phyloP scores from a whole-genome alignment of 2,797 vertebrate species.

The Gephyroberyx darwinii region DNA sequence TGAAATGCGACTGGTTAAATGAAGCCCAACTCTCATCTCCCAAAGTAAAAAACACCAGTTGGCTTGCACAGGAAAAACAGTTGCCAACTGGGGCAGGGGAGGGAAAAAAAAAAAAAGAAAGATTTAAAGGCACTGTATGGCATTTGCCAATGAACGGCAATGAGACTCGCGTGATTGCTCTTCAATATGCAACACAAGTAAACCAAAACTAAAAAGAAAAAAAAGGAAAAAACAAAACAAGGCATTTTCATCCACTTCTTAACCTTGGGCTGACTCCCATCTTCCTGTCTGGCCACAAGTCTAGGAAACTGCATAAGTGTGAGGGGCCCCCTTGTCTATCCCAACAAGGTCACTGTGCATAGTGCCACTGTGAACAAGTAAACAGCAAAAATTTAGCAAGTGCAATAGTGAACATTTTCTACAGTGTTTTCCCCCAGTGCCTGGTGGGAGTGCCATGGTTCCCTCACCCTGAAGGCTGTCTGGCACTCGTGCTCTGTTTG shows the following conservation, averaged over 20 bases:
- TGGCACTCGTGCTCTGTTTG: conserved; percentile 80
- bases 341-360: conserved; percentile 92
- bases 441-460: conserved; percentile 80
- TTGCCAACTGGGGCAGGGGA: conserved; percentile 85
- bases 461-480: conserved; percentile 68
- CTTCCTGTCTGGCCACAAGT: conserved; percentile 86
- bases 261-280: conserved; percentile 85
- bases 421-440: conserved; percentile 83
- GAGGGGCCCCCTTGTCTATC: conserved; percentile 72
- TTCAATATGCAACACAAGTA: conserved; percentile 93
- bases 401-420: conserved; percentile 98
- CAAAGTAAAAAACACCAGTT: conserved; percentile 97
- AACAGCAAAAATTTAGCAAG: conserved; percentile 96
- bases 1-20: conserved; percentile 99
- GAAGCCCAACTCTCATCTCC: conserved; percentile 95
- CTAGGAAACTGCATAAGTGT: conserved; percentile 89
- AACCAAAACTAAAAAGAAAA: conserved; percentile 72
- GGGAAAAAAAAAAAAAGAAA: conserved; percentile 78
- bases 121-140: conserved; percentile 99
- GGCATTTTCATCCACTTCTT: conserved; percentile 83
- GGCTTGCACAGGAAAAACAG: conserved; percentile 87
- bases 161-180: conserved; percentile 90
- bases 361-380: conserved; percentile 90
- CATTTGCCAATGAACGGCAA: conserved; percentile 92
- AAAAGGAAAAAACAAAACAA: conserved; percentile 66